Conservation (phyloP, 1,140 invertebrate species). For the Anoplophora glabripennis region DNA sequence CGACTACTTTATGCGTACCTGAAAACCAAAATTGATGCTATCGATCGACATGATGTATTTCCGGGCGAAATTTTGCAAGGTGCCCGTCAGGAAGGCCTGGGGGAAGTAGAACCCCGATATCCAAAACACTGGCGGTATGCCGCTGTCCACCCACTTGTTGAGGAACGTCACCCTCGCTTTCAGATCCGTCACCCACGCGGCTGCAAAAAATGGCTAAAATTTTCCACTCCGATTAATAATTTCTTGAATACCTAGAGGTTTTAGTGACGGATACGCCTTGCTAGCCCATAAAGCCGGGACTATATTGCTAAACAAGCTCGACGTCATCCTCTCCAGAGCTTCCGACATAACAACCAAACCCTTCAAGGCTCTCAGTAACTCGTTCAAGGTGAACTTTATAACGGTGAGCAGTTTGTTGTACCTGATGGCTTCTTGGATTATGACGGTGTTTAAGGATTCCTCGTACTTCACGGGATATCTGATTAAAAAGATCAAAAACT, state of each 20-base stretch:
- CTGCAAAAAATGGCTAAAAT: slow-evolving; percentile 44
- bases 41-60: slow-evolving; percentile 76
- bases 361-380: slow-evolving; percentile 71
- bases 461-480: slow-evolving; percentile 77
- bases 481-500: slow-evolving; percentile 12
- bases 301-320: slow-evolving; percentile 61
- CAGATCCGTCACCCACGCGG: slow-evolving; percentile 62
- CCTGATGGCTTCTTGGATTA: slow-evolving; percentile 75
- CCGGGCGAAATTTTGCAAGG: slow-evolving; percentile 78
- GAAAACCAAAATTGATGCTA: slow-evolving; percentile 68
- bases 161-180: slow-evolving; percentile 61
- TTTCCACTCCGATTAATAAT: neutral
- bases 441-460: slow-evolving; percentile 80
- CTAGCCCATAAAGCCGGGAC: slow-evolving; percentile 70
- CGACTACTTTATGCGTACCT: slow-evolving; percentile 53
- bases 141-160: slow-evolving; percentile 64
- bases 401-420: slow-evolving; percentile 69
- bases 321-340: slow-evolving; percentile 65
- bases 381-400: slow-evolving; percentile 61
- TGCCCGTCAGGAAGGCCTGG: slow-evolving; percentile 80
- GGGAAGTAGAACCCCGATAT: slow-evolving; percentile 85
- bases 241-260: slow-evolving; percentile 65
- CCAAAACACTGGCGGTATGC: slow-evolving; percentile 75
- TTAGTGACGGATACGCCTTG: slow-evolving; percentile 77
- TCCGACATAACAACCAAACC: slow-evolving; percentile 77